Evolutionary conservation across 2,113 vertebrate genomes (phyloP).

Genomic region (Scomber scombrus): DNA sequence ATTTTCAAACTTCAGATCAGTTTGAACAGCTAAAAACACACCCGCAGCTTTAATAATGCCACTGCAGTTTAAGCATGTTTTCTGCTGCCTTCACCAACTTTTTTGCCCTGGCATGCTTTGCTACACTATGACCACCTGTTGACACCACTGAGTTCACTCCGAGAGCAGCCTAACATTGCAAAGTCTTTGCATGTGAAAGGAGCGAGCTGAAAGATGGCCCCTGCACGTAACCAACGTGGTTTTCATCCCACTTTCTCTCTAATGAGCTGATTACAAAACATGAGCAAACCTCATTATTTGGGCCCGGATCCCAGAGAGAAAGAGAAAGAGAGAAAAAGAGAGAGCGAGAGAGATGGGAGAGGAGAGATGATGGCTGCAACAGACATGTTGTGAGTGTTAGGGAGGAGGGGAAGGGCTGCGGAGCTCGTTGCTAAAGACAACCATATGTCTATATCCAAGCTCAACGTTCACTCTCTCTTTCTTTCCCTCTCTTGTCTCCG

Average conservation of each 20-base stretch:
- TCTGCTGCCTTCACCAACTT: slow-evolving; percentile 25
- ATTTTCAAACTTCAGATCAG: background rate
- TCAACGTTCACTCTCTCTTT: slow-evolving; percentile 69
- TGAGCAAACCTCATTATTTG: slow-evolving; percentile 64
- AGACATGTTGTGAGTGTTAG: slow-evolving; percentile 32
- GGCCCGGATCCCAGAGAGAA: slow-evolving; percentile 61
- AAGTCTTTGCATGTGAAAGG: slow-evolving; percentile 39
- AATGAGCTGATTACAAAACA: slow-evolving; percentile 71
- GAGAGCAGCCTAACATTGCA: slow-evolving; percentile 11
- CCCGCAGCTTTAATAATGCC: background rate
- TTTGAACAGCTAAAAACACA: background rate
- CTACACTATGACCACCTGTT: slow-evolving; percentile 50
- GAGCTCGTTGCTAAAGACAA: slow-evolving; percentile 84
- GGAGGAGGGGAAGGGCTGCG: slow-evolving; percentile 58
- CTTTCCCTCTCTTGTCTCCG: slow-evolving; percentile 73
- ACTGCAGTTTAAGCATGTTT: background rate
- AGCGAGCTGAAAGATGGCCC: slow-evolving; percentile 24
- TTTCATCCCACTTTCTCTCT: slow-evolving; percentile 41
- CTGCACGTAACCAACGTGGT: slow-evolving; percentile 20
- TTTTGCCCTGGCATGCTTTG: slow-evolving; percentile 3
- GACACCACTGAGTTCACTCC: slow-evolving; percentile 28
- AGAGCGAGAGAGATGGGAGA: slow-evolving; percentile 35
- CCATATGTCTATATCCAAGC: slow-evolving; percentile 85
- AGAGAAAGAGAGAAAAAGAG: background rate
- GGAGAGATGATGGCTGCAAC: slow-evolving; percentile 60